Evolutionary conservation across 2,888 invertebrate species (phyloP).

Genomic region (Volucella inanis): DNA sequence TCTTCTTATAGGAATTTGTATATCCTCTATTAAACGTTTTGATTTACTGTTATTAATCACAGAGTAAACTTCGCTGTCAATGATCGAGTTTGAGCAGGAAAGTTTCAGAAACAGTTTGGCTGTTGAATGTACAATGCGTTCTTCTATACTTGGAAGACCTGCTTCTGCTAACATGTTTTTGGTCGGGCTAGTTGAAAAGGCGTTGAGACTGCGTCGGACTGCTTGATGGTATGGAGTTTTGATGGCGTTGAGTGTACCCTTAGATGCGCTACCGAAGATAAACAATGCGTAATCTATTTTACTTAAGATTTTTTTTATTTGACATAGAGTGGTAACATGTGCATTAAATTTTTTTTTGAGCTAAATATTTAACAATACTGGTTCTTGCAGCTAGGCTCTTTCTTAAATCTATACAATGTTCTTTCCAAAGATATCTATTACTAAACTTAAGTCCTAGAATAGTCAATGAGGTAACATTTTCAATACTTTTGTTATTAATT

Average conservation of each 20-base stretch:
- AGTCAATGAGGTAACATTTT: slow-evolving; percentile 11
- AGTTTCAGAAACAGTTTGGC: slow-evolving; percentile 11
- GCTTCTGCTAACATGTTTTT: slow-evolving; percentile 45
- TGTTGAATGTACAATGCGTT: slow-evolving; percentile 3
- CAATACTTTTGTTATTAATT: slow-evolving; percentile 15
- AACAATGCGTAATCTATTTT: slow-evolving; percentile 54
- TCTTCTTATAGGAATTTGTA: no score
- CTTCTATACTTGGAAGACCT: slow-evolving; percentile 34
- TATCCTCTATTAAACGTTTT: no score
- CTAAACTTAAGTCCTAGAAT: slow-evolving; percentile 35
- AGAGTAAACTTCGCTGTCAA: neutral
- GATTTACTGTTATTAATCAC: no score
- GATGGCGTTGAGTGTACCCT: slow-evolving; percentile 33
- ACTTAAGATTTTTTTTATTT: slow-evolving; percentile 35
- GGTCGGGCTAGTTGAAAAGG: slow-evolving; percentile 48
- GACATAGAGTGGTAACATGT: slow-evolving; percentile 20
- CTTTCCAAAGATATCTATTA: slow-evolving; percentile 40
- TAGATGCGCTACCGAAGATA: slow-evolving; percentile 14
- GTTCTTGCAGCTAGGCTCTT: slow-evolving; percentile 24
- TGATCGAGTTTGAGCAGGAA: neutral
- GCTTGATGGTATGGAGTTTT: slow-evolving; percentile 40
- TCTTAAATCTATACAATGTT: slow-evolving; percentile 17
- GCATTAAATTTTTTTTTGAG: slow-evolving; percentile 29
- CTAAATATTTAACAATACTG: slow-evolving; percentile 25
- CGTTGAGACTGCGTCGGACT: slow-evolving; percentile 41